These are phyloP conservation scores for Apeira syringaria DNA, from an alignment of 2,888 invertebrate genomes.

Conservation along the genomic window DNA sequence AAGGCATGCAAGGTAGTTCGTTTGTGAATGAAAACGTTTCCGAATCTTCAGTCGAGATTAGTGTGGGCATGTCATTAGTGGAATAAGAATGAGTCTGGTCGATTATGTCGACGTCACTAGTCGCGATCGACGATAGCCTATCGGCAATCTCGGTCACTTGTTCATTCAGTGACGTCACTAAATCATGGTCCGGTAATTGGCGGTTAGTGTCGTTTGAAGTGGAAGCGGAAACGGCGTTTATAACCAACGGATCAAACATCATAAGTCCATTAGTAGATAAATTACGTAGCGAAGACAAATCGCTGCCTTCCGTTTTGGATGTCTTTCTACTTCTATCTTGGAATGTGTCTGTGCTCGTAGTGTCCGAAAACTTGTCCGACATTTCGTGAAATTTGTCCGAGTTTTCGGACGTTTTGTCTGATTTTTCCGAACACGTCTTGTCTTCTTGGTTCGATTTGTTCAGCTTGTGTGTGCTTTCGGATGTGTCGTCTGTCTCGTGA, in stretches of 20 bases:
- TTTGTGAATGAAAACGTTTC: conserved; percentile 57
- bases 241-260: conserved; percentile 78
- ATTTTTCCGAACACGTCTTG: conserved; percentile 3
- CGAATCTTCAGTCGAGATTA: conserved; percentile 57
- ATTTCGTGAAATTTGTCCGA: conserved; percentile 9
- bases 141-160: conserved; percentile 79
- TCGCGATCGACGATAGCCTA: conserved; percentile 68
- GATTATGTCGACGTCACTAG: conserved; percentile 60
- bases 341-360: conserved; percentile 58
- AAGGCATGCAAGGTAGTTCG: conserved; percentile 81
- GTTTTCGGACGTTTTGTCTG: conserved; percentile 7
- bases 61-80: conserved; percentile 68
- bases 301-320: conserved; percentile 61
- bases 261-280: conserved; percentile 74
- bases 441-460: conserved; percentile 1
- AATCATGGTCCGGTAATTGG: conserved; percentile 68
- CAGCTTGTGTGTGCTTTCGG: conserved; percentile 41
- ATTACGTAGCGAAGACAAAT: conserved; percentile 64
- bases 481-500: conserved; percentile 36
- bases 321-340: conserved; percentile 61
- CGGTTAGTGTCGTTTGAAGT: conserved; percentile 54
- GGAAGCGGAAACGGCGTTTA: conserved; percentile 63
- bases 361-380: conserved; percentile 9
- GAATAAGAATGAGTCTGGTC: conserved; percentile 74
- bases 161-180: conserved; percentile 76